A percentile compares a stretch with the other conserved stretches of the same genome.
Evolutionary conservation across 1,140 invertebrate species (phyloP).

Genomic region (Drosophila tsacasi): DNA sequence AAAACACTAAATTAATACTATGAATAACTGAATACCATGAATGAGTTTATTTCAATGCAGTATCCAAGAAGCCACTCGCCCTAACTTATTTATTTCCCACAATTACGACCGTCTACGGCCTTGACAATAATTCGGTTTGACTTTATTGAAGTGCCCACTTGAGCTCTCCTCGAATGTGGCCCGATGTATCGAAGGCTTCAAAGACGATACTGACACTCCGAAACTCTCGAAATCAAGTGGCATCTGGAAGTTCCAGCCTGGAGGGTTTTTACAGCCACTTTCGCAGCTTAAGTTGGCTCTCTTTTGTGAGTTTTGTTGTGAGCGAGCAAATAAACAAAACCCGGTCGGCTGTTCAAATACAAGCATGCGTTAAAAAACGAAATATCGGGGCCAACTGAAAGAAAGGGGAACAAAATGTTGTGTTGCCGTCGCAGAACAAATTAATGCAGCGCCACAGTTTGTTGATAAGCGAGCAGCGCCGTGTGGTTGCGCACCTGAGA

Average conservation of each 20-base stretch:
- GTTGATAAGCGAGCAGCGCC: conserved; percentile 54
- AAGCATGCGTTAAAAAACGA: conserved; percentile 38
- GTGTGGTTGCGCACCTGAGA: conserved; percentile 14
- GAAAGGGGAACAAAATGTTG: conserved; percentile 58
- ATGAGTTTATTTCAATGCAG: not conserved
- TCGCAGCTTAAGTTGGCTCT: conserved; percentile 20
- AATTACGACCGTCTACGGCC: conserved; percentile 10
- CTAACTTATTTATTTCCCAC: conserved; percentile 7
- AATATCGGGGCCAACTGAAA: conserved; percentile 66
- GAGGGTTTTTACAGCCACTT: conserved; percentile 37
- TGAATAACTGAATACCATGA: not conserved
- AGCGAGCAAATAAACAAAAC: conserved; percentile 55
- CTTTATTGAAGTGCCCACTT: conserved; percentile 5
- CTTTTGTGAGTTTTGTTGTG: conserved; percentile 7
- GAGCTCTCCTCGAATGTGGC: not conserved
- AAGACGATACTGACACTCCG: conserved; percentile 12
- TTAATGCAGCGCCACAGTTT: conserved; percentile 74
- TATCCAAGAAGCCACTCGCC: not conserved
- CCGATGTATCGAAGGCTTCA: conserved; percentile 22
- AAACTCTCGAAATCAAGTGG: conserved; percentile 33
- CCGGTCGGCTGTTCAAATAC: conserved; percentile 71
- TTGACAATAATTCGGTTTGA: conserved; percentile 9
- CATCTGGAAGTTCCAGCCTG: conserved; percentile 19
- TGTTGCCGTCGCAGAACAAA: conserved; percentile 54
- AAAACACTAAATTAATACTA: not conserved